These are phyloP conservation scores for Cheirogaleus medius DNA, from an alignment of 2,113 vertebrate species.

Conservation along the genomic window DNA sequence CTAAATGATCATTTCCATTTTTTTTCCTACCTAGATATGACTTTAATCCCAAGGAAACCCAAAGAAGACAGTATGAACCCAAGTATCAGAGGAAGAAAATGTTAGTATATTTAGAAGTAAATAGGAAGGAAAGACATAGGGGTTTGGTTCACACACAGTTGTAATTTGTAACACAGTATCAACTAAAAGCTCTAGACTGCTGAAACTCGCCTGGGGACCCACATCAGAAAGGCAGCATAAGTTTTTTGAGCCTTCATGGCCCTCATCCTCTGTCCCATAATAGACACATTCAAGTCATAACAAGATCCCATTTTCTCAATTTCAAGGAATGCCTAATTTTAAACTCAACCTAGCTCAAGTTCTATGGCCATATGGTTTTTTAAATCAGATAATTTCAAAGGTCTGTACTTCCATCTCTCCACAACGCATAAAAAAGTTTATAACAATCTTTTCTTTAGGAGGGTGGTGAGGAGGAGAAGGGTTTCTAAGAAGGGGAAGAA, in stretches of 20 bases:
- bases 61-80: not conserved
- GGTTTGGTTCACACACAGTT: not conserved
- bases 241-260: not conserved
- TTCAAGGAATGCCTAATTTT: conserved; percentile 41
- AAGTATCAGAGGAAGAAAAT: conserved; percentile 6
- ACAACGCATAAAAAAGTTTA: not conserved
- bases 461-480: too few relatives aligned
- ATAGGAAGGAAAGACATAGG: not conserved
- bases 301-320: not conserved
- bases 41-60: conserved; percentile 2
- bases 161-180: not conserved
- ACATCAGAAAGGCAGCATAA: fast-evolving
- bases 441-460: not conserved
- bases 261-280: not conserved
- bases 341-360: not conserved
- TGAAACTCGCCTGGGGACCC: not conserved
- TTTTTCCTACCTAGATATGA: not conserved
- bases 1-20: not conserved
- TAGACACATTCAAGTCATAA: conserved; percentile 20
- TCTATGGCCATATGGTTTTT: not conserved
- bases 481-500: not conserved
- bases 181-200: not conserved
- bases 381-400: conserved; percentile 40
- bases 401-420: not conserved
- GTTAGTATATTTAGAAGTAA: not conserved